phyloP scores from a whole-genome alignment of 2,797 vertebrate species.

The Sebastes matsubarae region DNA sequence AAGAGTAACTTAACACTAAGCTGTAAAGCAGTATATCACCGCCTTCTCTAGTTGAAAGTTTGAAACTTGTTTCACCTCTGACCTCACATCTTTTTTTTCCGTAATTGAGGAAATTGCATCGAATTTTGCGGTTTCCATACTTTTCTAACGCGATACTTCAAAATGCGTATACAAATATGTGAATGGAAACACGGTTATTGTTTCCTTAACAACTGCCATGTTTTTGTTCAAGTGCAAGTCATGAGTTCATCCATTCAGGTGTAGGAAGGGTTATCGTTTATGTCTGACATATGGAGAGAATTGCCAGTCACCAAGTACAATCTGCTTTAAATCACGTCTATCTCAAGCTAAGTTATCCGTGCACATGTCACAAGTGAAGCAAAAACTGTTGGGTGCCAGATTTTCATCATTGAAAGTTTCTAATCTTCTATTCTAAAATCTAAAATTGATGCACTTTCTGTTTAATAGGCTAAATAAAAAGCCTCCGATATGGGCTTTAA shows the following conservation, averaged over 20 bases:
- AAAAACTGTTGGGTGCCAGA: not conserved
- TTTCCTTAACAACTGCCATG: not conserved
- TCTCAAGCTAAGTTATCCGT: not conserved
- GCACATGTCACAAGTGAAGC: not conserved
- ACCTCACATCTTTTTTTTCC: too few species aligned
- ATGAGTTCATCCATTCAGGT: not conserved
- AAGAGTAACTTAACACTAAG: not conserved
- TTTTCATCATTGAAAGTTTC: not conserved
- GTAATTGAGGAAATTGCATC: fast-evolving
- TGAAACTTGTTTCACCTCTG: not conserved
- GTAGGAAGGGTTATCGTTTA: not conserved
- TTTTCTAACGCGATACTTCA: too few species aligned
- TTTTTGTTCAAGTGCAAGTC: not conserved
- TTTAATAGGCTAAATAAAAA: not conserved
- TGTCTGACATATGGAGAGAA: not conserved
- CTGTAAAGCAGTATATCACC: not conserved
- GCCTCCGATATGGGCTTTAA: not conserved
- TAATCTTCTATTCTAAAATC: not conserved
- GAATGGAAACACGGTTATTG: not conserved
- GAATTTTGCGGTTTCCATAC: too few species aligned
- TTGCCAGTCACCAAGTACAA: not conserved
- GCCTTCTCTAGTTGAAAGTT: not conserved
- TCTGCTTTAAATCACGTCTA: fast-evolving
- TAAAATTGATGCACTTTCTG: too few species aligned
- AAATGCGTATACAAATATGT: too few species aligned